These are phyloP conservation scores for Prenolepis imparis DNA, from an alignment of 2,888 invertebrate genomes.

Conservation along the genomic window DNA sequence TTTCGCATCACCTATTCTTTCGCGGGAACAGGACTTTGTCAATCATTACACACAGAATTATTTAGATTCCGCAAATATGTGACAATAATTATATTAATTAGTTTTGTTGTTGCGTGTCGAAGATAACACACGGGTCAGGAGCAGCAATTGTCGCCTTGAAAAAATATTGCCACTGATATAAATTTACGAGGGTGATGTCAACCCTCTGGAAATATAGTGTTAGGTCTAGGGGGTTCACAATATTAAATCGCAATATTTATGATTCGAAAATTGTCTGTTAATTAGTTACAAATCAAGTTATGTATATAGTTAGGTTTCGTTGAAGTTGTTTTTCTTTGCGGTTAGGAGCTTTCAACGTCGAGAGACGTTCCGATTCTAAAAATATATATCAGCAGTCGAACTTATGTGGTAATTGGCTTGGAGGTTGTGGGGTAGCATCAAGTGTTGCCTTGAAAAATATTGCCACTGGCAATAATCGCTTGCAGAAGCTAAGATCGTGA, in stretches of 20 bases:
- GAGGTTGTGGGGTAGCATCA: slow-evolving; percentile 23
- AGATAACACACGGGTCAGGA: slow-evolving; percentile 7
- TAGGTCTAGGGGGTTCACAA: neutral
- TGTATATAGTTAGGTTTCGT: neutral
- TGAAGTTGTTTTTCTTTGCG: neutral
- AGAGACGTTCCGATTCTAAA: neutral
- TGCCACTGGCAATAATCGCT: slow-evolving; percentile 27
- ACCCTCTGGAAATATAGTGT: neutral
- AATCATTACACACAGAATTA: neutral
- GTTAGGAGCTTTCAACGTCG: neutral
- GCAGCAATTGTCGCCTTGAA: slow-evolving; percentile 36
- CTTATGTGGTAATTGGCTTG: slow-evolving; percentile 35
- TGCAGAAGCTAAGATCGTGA: neutral
- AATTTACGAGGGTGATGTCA: neutral
- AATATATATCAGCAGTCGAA: neutral
- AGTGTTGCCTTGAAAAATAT: slow-evolving; percentile 49
- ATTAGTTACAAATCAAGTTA: neutral
- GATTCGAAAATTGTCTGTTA: neutral
- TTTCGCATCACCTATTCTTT: slow-evolving; percentile 3
- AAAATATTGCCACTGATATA: neutral
- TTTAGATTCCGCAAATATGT: neutral
- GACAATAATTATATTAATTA: slow-evolving; percentile 3
- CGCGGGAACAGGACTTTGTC: slow-evolving; percentile 2
- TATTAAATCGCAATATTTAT: slow-evolving; percentile 6
- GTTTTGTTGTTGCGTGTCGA: neutral